Evolutionary conservation across 1,140 invertebrate species (phyloP).

Genomic region (Drosophila murphyi): DNA sequence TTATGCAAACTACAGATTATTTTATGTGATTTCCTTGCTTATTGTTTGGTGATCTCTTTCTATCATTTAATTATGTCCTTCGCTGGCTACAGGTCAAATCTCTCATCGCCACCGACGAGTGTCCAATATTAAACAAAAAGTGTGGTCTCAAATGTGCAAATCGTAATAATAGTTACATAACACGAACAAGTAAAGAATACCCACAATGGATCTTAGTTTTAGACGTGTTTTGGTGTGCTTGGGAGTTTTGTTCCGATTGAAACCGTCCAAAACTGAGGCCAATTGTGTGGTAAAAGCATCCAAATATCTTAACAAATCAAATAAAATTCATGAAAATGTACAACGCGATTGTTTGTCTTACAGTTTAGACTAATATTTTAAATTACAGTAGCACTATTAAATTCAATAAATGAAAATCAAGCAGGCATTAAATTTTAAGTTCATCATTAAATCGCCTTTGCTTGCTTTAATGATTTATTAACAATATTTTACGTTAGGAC

Average conservation of each 20-base stretch:
- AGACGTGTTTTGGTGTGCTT: slow-evolving; percentile 84
- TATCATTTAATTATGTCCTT: not conserved
- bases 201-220: slow-evolving; percentile 81
- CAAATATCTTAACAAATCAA: slow-evolving; percentile 9
- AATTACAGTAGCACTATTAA: no score
- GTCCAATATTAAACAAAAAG: no score
- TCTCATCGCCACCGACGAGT: no score
- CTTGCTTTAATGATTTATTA: slow-evolving; percentile 63
- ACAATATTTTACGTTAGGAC: slow-evolving; percentile 50
- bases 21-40: no score
- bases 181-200: slow-evolving; percentile 9
- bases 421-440: not conserved
- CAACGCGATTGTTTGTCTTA: slow-evolving; percentile 2
- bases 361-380: no score
- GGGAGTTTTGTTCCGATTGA: slow-evolving; percentile 80
- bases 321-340: not conserved
- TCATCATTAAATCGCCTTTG: slow-evolving; percentile 50
- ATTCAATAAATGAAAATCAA: not conserved
- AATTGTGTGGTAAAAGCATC: slow-evolving; percentile 64
- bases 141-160: not conserved
- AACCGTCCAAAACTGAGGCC: slow-evolving; percentile 84
- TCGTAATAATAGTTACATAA: no score
- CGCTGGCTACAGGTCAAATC: no score
- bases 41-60: no score
- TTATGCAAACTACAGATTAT: not conserved